These are phyloP conservation scores for Andrena bucephala DNA, from an alignment of 2,888 invertebrate species.

Conservation along the genomic window DNA sequence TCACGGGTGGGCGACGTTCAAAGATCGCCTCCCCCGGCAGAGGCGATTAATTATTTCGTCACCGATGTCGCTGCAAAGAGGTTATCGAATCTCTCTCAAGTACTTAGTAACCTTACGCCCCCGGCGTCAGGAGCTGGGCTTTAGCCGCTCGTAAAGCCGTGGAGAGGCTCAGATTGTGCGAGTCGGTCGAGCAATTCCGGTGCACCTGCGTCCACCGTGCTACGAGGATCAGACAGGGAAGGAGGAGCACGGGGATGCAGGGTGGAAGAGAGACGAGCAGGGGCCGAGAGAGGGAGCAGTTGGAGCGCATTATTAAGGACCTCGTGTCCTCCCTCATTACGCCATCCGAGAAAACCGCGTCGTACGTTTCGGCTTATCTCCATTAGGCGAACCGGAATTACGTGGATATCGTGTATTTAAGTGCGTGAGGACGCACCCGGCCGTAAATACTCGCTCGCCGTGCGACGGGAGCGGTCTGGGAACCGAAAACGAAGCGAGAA, in stretches of 20 bases:
- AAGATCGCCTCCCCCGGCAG: neutral
- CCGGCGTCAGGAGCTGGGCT: constrained; percentile 41
- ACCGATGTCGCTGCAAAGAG: constrained; percentile 50
- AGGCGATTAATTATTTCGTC: constrained; percentile 68
- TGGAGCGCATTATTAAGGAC: constrained; percentile 71
- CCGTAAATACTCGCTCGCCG: constrained; percentile 17
- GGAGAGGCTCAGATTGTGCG: constrained; percentile 69
- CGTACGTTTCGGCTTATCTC: constrained; percentile 76
- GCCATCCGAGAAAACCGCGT: constrained; percentile 74
- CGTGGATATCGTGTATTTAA: constrained; percentile 48
- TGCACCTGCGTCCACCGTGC: constrained; percentile 68
- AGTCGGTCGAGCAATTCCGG: constrained; percentile 61
- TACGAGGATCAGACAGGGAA: neutral
- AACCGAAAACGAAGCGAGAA: constrained; percentile 32
- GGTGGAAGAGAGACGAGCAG: neutral
- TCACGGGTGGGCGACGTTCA: neutral
- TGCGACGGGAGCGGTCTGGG: neutral
- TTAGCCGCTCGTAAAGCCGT: constrained; percentile 64
- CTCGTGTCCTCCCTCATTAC: constrained; percentile 73
- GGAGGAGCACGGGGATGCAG: neutral
- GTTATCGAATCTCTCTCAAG: constrained; percentile 60
- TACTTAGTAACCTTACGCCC: constrained; percentile 53
- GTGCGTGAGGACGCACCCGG: constrained; percentile 37
- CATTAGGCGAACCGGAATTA: constrained; percentile 73
- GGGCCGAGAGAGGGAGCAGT: constrained; percentile 19